These are phyloP conservation scores for Platycercus adscitus DNA, from an alignment of 2,113 vertebrate species.

Conservation along the genomic window DNA sequence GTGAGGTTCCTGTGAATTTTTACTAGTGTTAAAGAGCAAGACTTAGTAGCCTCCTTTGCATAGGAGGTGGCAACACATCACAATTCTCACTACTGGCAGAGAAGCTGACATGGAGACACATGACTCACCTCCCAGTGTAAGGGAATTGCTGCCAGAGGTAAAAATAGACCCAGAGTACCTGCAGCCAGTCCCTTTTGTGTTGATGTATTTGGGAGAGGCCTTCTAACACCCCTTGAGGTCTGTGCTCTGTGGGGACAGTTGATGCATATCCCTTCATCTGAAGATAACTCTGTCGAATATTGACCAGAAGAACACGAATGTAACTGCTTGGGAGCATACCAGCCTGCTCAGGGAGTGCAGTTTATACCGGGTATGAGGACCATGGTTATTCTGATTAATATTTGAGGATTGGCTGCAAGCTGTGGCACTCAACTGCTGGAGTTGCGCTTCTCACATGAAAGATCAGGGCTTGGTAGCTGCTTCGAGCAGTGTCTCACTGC, in stretches of 20 bases:
- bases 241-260: neutral
- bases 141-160: neutral
- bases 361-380: neutral
- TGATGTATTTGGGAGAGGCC: neutral
- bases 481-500: neutral
- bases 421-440: neutral
- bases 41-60: neutral
- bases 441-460: neutral
- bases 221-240: neutral
- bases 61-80: neutral
- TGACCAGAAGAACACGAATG: neutral
- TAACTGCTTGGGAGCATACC: neutral
- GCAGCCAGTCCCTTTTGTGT: neutral
- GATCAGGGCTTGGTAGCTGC: neutral
- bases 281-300: neutral
- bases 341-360: neutral
- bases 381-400: neutral
- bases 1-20: neutral
- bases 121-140: fast-evolving
- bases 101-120: neutral
- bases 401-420: neutral
- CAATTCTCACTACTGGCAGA: neutral
- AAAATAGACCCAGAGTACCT: neutral
- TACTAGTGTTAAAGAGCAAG: neutral
- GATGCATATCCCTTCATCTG: neutral